Conservation (phyloP, 2,888 invertebrate genomes). For the Cerastoderma edule region DNA sequence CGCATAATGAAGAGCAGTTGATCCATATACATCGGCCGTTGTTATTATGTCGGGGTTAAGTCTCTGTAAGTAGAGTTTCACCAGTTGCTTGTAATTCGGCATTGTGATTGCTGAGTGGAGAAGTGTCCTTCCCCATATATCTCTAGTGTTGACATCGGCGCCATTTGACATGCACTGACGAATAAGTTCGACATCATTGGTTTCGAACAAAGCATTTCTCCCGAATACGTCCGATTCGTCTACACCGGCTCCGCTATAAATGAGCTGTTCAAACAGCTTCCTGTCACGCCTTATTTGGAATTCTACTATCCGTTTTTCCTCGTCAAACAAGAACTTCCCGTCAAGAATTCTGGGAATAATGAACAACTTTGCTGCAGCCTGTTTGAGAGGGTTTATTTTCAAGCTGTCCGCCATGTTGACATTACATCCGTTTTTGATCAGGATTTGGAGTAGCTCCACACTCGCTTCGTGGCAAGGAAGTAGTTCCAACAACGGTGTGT, state of each 20-base stretch:
- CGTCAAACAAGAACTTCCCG: neutral
- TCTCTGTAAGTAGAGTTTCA: slow-evolving; percentile 11
- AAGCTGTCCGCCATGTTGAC: slow-evolving; percentile 25
- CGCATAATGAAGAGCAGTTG: slow-evolving; percentile 28
- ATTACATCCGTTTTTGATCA: slow-evolving; percentile 1
- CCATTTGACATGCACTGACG: slow-evolving; percentile 3
- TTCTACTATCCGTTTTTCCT: too few relatives aligned
- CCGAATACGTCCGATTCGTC: slow-evolving; percentile 23
- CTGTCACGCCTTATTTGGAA: too few relatives aligned
- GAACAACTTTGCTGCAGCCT: slow-evolving; percentile 11
- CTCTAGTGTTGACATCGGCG: slow-evolving; percentile 5
- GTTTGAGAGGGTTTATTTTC: slow-evolving; percentile 22
- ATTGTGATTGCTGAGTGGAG: slow-evolving; percentile 14
- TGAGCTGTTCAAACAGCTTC: neutral
- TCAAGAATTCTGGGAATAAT: slow-evolving; percentile 12
- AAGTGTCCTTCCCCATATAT: slow-evolving; percentile 25
- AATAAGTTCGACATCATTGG: slow-evolving; percentile 11
- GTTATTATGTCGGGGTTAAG: slow-evolving; percentile 6
- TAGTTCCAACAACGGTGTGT: slow-evolving; percentile 34
- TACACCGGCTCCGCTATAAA: slow-evolving; percentile 14
- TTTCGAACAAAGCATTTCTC: slow-evolving; percentile 20
- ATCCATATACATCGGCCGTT: slow-evolving; percentile 26
- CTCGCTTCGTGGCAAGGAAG: slow-evolving; percentile 10
- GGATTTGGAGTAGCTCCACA: neutral
- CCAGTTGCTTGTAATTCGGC: slow-evolving; percentile 18